These are phyloP conservation scores for Sebastes itinus DNA, from an alignment of 2,797 vertebrate genomes.

Conservation along the genomic window DNA sequence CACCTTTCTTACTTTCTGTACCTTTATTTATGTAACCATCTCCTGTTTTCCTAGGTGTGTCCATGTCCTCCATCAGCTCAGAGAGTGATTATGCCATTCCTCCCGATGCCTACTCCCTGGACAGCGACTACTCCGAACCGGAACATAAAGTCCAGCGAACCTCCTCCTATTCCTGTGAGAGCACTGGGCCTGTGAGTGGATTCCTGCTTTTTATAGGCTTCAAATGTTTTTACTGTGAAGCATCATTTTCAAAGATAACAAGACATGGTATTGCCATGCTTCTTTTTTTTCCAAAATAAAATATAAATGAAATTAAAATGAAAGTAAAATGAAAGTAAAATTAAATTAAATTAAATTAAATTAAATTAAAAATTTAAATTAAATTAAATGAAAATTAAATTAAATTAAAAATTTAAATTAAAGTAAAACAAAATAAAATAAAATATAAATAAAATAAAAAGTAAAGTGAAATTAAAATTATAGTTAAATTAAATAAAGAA, in stretches of 20 bases:
- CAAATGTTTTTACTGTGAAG: neutral
- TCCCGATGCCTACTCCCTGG: slow-evolving; percentile 92
- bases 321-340: too few species aligned
- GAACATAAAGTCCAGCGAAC: slow-evolving; percentile 95
- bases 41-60: slow-evolving; percentile 83
- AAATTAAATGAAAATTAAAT: too few species aligned
- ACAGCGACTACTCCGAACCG: slow-evolving; percentile 94
- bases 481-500: too few species aligned
- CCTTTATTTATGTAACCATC: neutral
- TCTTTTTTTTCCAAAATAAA: neutral
- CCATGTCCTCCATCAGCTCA: slow-evolving; percentile 95
- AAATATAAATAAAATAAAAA: too few species aligned
- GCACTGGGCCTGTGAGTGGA: slow-evolving; percentile 82
- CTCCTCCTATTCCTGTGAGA: slow-evolving; percentile 91
- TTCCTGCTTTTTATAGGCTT: neutral
- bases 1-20: neutral
- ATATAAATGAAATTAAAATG: too few species aligned
- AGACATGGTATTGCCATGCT: neutral
- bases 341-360: too few species aligned
- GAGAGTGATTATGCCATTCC: slow-evolving; percentile 97
- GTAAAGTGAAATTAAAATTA: too few species aligned
- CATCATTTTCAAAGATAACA: neutral
- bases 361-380: too few species aligned
- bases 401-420: too few species aligned
- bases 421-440: too few species aligned